Base-by-base conservation (phyloP, 2,888 invertebrate species). In the Melanostoma mellinum region DNA sequence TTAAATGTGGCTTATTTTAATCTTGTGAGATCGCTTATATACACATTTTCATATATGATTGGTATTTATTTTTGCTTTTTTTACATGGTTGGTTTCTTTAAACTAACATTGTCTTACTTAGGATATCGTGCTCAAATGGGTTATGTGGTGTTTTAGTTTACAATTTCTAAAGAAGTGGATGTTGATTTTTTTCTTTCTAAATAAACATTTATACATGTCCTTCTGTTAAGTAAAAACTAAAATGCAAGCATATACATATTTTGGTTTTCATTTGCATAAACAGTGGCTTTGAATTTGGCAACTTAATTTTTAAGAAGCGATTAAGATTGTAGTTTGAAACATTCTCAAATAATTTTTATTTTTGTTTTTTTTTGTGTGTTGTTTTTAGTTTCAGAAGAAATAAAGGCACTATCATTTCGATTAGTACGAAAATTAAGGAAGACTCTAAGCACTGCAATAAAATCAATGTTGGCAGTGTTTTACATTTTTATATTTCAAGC, bases 11-110 rank as follows among this genome's bases (percentile, higher is more conserved):
- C 63, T 86, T 87, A 58, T 65, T 68, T 73, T 77, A 65, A 73
- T 81, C 73, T 77, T 82, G 79, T 86, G 76, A 79, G 72, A 85
- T 86, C 85, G 85, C 86, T 87, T 79, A 82, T 87, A 86, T 82
- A 85, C 84, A 76, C 79, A 77, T 85, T 69, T 80, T 85, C 63
- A 61, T 75, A 33, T 78, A 86, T 69, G 86, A 81, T 86, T 75
- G 52, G 73, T 79, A 42, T 60, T 38, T 81, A 36, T 32, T 61
- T 40, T 46, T 58, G 48, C 38, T 53, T 72, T 67, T 1, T 32
- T 50, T 32, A 20, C 20, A 20, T 52, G 4, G 4, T 38, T 56
- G 56, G 80, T 44, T 32, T 65, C 6, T 36, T 55, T 36, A 75
- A 71, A 75, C 48, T 60, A 77, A 78, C 9, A 48, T 58, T 74